Conservation (phyloP, 2,113 vertebrate species). For the Diglossa brunneiventris region DNA sequence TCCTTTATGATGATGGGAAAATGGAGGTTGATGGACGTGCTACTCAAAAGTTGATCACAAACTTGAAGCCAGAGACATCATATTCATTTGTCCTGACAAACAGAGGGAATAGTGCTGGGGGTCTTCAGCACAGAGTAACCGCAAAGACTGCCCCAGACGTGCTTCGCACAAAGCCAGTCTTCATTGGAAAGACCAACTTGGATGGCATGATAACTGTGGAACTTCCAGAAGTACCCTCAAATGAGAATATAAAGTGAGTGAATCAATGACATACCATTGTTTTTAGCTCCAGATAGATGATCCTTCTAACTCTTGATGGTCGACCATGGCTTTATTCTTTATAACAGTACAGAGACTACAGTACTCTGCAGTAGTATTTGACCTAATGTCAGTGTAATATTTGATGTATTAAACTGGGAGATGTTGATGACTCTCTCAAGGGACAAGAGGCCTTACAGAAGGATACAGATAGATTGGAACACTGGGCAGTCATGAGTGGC, state of each 20-base stretch:
- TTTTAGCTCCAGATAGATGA: background rate
- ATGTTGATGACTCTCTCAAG: background rate
- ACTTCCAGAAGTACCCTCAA: slow-evolving; percentile 87
- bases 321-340: background rate
- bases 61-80: slow-evolving; percentile 93
- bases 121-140: slow-evolving; percentile 93
- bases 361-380: background rate
- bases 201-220: slow-evolving; percentile 96
- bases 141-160: slow-evolving; percentile 94
- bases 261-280: background rate
- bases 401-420: background rate
- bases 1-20: slow-evolving; percentile 97
- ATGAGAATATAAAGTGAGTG: slow-evolving; percentile 89
- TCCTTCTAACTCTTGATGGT: background rate
- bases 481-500: background rate
- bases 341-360: fast-evolving
- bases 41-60: slow-evolving; percentile 95
- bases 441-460: background rate
- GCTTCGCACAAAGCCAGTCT: slow-evolving; percentile 89
- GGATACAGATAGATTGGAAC: background rate
- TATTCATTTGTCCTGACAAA: slow-evolving; percentile 97
- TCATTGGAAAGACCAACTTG: slow-evolving; percentile 91
- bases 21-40: slow-evolving; percentile 96
- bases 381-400: background rate
- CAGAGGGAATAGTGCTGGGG: slow-evolving; percentile 95